phyloP scores from a whole-genome alignment of 2,888 invertebrate species.

The Watsonalla cultraria region DNA sequence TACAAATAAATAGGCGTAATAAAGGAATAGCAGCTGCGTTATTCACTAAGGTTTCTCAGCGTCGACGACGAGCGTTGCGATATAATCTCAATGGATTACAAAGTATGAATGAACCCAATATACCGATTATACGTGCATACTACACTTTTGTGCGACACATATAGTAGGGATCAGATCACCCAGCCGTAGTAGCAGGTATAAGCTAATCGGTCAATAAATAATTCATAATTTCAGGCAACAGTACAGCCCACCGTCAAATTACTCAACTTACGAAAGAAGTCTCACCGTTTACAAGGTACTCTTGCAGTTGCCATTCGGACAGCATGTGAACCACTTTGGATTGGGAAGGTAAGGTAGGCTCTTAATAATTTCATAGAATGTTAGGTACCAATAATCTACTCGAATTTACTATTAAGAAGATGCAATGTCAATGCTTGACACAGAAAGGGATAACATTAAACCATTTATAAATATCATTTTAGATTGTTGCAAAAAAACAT shows the following conservation, averaged over 20 bases:
- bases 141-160: neutral
- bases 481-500: constrained; percentile 29
- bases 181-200: neutral
- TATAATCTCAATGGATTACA: too few relatives aligned
- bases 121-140: neutral
- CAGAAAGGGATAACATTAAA: neutral
- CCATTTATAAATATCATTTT: neutral
- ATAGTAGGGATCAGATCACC: neutral
- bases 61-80: too few relatives aligned
- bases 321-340: constrained; percentile 27
- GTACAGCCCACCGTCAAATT: constrained; percentile 5
- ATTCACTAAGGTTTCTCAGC: too few relatives aligned
- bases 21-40: too few relatives aligned
- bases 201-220: neutral
- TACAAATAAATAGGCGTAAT: neutral
- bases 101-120: neutral
- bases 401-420: neutral
- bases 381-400: neutral
- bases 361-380: neutral
- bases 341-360: constrained; percentile 15
- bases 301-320: constrained; percentile 29
- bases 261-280: constrained; percentile 40
- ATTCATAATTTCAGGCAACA: neutral
- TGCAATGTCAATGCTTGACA: neutral
- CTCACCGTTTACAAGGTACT: constrained; percentile 37